phyloP scores from a whole-genome alignment of 2,113 vertebrate species.

The Notothenia coriiceps region DNA sequence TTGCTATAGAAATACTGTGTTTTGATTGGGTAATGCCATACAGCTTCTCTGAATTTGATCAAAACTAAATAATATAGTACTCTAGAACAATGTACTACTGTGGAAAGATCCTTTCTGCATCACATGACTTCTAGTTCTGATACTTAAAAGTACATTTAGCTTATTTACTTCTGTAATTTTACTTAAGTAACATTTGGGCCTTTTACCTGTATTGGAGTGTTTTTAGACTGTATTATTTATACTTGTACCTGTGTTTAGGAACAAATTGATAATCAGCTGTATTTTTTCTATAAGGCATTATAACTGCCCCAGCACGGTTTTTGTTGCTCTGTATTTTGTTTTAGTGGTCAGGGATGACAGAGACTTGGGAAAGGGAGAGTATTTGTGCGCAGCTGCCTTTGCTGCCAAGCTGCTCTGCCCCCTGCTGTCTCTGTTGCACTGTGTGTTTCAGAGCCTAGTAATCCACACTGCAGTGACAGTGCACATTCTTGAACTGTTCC shows the following conservation, averaged over 20 bases:
- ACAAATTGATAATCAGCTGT: background rate
- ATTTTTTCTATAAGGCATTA: background rate
- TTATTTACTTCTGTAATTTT: no score
- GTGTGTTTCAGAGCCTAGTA: constrained; percentile 27
- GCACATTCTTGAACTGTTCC: constrained; percentile 69
- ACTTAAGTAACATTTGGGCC: no score
- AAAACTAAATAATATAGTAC: no score
- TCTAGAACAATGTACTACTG: no score
- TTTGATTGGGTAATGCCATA: no score
- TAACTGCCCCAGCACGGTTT: constrained; percentile 11
- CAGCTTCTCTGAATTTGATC: no score
- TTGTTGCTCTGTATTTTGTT: constrained; percentile 5
- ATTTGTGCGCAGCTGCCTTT: constrained; percentile 11
- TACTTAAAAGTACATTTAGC: no score
- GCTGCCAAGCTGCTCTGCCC: constrained; percentile 66
- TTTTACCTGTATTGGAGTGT: no score
- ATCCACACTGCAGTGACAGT: constrained; percentile 67
- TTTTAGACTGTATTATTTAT: no score
- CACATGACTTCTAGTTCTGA: no score
- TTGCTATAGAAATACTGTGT: no score
- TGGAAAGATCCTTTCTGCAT: no score
- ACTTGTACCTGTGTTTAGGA: background rate
- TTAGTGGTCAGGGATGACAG: background rate
- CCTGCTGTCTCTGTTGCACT: constrained; percentile 64
- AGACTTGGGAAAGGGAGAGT: constrained; percentile 13